Conservation (phyloP, 2,113 vertebrate genomes). For the Shinisaurus crocodilurus region DNA sequence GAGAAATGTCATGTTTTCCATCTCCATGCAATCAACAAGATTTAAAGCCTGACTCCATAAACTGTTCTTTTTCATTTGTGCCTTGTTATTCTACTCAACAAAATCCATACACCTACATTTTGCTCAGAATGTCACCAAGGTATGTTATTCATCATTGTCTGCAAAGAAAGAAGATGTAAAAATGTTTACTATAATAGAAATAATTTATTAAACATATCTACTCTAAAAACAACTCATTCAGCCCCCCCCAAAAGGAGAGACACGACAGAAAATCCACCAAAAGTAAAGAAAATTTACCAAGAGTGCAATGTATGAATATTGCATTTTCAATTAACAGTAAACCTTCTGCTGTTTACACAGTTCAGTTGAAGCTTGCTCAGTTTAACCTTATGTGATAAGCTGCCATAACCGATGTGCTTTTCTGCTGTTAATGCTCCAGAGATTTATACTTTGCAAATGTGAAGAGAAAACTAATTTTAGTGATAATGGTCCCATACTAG, state of each 20-base stretch:
- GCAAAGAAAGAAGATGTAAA: slow-evolving; percentile 18
- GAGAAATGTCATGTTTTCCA: slow-evolving; percentile 55
- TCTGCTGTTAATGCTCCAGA: neutral
- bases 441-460: neutral
- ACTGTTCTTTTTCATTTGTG: slow-evolving; percentile 43
- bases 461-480: slow-evolving; percentile 12
- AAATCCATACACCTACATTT: slow-evolving; percentile 39
- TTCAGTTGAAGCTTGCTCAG: slow-evolving; percentile 27
- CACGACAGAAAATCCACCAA: neutral
- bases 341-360: neutral
- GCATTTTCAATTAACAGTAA: neutral
- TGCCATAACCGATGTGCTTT: slow-evolving; percentile 14
- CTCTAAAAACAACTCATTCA: neutral
- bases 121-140: slow-evolving; percentile 63
- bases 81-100: slow-evolving; percentile 46
- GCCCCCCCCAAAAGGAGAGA: too few relatives aligned
- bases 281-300: neutral
- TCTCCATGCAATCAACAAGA: slow-evolving; percentile 50
- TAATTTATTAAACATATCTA: neutral
- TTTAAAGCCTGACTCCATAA: slow-evolving; percentile 41
- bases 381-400: neutral
- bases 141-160: slow-evolving; percentile 83
- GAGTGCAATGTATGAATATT: neutral
- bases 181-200: slow-evolving; percentile 22
- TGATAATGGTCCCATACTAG: neutral